Percentiles rank a stretch among this genome's conserved stretches.
Evolutionary conservation across 1,140 invertebrate species (phyloP).

Genomic region (Neotoxoptera formosana): DNA sequence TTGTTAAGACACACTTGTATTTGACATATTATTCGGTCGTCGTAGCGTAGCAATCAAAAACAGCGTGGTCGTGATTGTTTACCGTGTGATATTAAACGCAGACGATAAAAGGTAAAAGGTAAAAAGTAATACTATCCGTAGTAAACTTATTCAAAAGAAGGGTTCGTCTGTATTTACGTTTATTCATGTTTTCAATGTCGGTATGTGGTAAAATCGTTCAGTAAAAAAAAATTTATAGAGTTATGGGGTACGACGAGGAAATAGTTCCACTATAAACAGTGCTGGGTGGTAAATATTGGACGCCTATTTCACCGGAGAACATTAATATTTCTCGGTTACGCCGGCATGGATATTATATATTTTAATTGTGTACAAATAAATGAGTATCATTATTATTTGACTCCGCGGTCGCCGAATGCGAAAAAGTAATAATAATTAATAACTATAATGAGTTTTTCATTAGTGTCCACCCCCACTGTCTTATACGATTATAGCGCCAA

Average conservation of each 20-base stretch:
- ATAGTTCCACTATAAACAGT: not conserved
- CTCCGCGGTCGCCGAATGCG: not conserved
- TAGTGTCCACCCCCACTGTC: not conserved
- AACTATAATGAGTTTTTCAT: not conserved
- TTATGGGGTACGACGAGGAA: not conserved
- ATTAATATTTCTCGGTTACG: not conserved
- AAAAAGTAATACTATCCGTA: too few relatives aligned
- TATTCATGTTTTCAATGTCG: not conserved
- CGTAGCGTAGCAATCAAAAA: not conserved
- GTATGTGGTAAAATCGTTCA: not conserved
- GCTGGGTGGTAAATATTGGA: not conserved
- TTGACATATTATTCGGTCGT: not conserved
- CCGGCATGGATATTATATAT: not conserved
- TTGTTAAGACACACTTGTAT: not conserved
- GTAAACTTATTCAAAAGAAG: too few relatives aligned
- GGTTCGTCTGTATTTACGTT: not conserved
- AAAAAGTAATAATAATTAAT: constrained; percentile 9
- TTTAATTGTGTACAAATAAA: not conserved
- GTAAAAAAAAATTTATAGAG: not conserved
- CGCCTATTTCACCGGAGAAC: not conserved
- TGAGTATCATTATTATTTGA: not conserved
- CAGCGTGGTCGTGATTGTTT: not conserved
- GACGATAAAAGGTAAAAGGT: not conserved
- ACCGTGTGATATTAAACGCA: not conserved
- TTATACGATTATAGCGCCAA: not conserved